Conservation (phyloP, 2,113 vertebrate species). For the Rallus limicola region DNA sequence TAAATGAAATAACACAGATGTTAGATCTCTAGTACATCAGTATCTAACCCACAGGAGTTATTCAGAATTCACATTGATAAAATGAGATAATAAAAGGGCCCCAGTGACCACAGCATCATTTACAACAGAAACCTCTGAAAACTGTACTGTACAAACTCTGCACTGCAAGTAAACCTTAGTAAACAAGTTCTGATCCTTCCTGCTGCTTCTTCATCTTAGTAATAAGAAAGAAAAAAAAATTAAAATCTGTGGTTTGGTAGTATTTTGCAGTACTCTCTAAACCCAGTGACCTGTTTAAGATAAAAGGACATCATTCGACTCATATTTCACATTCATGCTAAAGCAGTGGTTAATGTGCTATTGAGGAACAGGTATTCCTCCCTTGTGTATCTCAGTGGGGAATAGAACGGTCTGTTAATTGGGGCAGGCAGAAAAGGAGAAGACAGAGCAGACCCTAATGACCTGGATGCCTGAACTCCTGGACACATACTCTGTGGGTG, state of each 20-base stretch:
- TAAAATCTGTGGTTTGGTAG: slow-evolving; percentile 4
- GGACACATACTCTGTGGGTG: neutral
- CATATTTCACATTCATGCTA: neutral
- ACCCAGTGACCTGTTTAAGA: neutral
- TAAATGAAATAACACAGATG: neutral
- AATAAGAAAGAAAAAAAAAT: neutral
- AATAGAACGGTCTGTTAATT: neutral
- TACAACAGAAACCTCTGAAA: neutral
- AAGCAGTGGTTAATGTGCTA: neutral
- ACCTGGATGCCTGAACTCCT: neutral
- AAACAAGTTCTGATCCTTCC: neutral
- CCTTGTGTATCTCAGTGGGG: neutral
- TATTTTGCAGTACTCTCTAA: neutral
- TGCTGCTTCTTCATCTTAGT: neutral
- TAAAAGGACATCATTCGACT: neutral
- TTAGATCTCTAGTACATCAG: neutral
- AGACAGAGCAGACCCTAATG: neutral
- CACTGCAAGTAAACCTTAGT: neutral
- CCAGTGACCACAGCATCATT: neutral
- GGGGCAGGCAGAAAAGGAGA: neutral
- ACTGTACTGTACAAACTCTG: neutral
- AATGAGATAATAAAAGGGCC: neutral
- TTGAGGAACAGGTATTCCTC: neutral
- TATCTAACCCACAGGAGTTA: neutral
- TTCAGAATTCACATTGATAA: neutral